Evolutionary conservation across 2,113 vertebrate genomes (phyloP).

Genomic region (Pithys albifrons): DNA sequence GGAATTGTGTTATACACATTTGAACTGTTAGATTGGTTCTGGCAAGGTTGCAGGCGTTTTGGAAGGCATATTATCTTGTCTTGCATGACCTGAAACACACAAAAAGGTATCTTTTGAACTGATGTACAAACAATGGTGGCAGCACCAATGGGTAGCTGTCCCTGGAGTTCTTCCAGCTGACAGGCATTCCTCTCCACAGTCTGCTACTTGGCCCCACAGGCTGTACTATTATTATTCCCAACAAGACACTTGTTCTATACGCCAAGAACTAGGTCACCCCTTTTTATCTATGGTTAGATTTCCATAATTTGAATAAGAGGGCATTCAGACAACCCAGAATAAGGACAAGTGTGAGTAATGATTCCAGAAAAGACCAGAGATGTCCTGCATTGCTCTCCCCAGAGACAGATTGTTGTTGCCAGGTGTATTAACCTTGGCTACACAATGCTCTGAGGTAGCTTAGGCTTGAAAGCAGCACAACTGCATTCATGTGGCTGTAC

Average conservation of each 20-base stretch:
- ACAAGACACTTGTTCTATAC: background rate
- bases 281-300: background rate
- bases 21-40: slow-evolving; percentile 78
- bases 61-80: slow-evolving; percentile 99
- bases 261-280: background rate
- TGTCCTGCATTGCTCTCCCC: background rate
- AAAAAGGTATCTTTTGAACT: slow-evolving; percentile 64
- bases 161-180: slow-evolving; percentile 43
- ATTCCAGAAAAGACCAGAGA: background rate
- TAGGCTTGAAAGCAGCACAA: background rate
- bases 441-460: background rate
- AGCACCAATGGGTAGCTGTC: slow-evolving; percentile 45
- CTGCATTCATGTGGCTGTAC: background rate
- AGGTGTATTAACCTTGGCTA: background rate
- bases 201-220: background rate
- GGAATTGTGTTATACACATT: slow-evolving; percentile 75
- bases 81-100: slow-evolving; percentile 93
- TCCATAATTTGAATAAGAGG: background rate
- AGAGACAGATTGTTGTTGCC: background rate
- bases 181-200: background rate
- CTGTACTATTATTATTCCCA: background rate
- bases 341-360: background rate
- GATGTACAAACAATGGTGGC: slow-evolving; percentile 17
- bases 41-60: slow-evolving; percentile 74
- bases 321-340: background rate